Percentiles rank a stretch among this genome's conserved stretches.
Evolutionary conservation across 1,140 invertebrate species (phyloP).

Genomic region (Drosophila busckii): DNA sequence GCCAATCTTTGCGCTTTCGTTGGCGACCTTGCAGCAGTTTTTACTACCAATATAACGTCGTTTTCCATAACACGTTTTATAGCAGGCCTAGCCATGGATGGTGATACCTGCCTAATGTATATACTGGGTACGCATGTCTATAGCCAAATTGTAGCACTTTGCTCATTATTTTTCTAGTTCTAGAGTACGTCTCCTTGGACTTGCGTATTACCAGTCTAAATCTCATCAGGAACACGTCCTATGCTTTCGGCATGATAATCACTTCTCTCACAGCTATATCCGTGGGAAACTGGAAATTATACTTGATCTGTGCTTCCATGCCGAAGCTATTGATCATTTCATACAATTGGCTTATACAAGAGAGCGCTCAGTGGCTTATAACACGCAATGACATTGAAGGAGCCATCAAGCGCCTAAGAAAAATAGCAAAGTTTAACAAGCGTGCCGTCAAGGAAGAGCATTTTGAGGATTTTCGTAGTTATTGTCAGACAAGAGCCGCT

Average conservation of each 20-base stretch:
- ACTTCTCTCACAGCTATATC: slow-evolving; percentile 81
- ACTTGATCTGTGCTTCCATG: slow-evolving; percentile 79
- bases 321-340: slow-evolving; percentile 78
- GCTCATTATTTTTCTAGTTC: slow-evolving; percentile 76
- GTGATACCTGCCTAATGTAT: slow-evolving; percentile 82
- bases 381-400: slow-evolving; percentile 80
- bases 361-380: slow-evolving; percentile 84
- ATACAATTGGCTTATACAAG: slow-evolving; percentile 80
- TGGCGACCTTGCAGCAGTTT: slow-evolving; percentile 80
- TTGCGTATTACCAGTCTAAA: slow-evolving; percentile 81
- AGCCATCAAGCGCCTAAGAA: slow-evolving; percentile 79
- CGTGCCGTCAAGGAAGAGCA: slow-evolving; percentile 72
- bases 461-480: slow-evolving; percentile 76
- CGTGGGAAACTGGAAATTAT: slow-evolving; percentile 80
- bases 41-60: slow-evolving; percentile 72
- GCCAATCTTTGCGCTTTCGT: slow-evolving; percentile 80
- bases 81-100: slow-evolving; percentile 81
- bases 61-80: slow-evolving; percentile 80
- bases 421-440: slow-evolving; percentile 81
- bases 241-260: slow-evolving; percentile 80
- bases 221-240: slow-evolving; percentile 81
- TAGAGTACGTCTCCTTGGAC: slow-evolving; percentile 81
- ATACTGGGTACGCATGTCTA: slow-evolving; percentile 80
- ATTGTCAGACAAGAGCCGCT: slow-evolving; percentile 27
- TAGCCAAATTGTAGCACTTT: too few relatives aligned